A percentile compares a stretch with the other conserved stretches of the same genome.
phyloP scores from a whole-genome alignment of 2,113 vertebrate species.

The Corythoichthys haematopterus region DNA sequence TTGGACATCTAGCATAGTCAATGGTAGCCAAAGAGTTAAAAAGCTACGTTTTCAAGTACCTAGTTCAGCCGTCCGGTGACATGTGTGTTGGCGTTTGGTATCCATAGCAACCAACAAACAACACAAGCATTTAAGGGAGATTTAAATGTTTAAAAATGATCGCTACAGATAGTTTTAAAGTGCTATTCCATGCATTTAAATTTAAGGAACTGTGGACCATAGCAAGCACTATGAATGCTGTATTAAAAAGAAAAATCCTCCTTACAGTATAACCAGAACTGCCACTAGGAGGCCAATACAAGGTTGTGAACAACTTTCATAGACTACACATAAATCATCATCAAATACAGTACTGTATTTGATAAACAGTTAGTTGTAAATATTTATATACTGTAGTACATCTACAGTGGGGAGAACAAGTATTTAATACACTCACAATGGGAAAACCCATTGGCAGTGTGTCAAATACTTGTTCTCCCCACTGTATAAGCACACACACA shows the following conservation, averaged over 20 bases:
- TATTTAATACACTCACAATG: no score
- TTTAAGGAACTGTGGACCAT: neutral
- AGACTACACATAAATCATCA: neutral
- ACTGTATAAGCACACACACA: no score
- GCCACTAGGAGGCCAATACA: neutral
- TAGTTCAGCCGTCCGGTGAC: neutral
- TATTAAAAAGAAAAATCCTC: neutral
- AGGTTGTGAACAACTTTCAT: neutral
- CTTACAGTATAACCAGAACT: neutral
- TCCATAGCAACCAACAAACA: conserved; percentile 28
- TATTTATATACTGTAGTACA: no score
- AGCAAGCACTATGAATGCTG: neutral
- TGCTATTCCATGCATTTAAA: neutral
- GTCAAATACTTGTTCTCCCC: no score
- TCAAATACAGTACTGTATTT: no score
- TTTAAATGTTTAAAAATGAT: neutral
- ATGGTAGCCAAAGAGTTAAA: neutral
- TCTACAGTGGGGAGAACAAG: no score
- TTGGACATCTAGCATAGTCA: no score
- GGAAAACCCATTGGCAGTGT: no score
- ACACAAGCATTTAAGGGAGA: neutral
- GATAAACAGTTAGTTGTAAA: no score
- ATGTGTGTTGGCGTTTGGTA: conserved; percentile 3
- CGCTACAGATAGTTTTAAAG: neutral
- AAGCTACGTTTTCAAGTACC: neutral